Conservation (phyloP, 2,888 invertebrate genomes). For the Resseliella maxima region DNA sequence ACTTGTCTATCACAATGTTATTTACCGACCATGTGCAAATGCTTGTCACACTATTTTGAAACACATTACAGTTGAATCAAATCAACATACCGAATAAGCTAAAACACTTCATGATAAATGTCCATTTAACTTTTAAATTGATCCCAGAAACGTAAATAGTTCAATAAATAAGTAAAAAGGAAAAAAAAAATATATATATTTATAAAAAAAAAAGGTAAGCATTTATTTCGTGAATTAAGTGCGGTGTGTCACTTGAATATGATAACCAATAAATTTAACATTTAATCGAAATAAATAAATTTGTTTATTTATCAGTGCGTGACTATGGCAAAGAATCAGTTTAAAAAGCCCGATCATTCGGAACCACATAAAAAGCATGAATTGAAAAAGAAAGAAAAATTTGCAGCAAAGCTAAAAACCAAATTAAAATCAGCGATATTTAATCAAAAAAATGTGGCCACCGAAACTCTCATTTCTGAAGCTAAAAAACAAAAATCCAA, state of each 20-base stretch:
- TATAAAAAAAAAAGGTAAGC: not conserved
- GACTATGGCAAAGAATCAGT: conserved; percentile 1
- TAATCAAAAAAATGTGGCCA: not conserved
- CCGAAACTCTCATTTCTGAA: not conserved
- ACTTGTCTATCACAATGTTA: conserved; percentile 34
- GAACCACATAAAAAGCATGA: not conserved
- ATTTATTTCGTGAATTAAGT: not conserved
- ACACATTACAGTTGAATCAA: conserved; percentile 40
- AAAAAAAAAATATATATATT: too few species aligned
- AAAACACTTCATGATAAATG: not conserved
- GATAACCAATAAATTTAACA: not conserved
- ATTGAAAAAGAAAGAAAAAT: not conserved
- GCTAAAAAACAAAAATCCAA: not conserved
- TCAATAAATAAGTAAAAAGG: too few species aligned
- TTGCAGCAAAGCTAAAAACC: not conserved
- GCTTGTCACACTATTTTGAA: conserved; percentile 10
- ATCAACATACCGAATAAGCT: too few species aligned
- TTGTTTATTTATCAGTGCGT: not conserved
- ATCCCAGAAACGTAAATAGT: too few species aligned
- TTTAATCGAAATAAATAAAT: not conserved
- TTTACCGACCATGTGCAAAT: conserved; percentile 51
- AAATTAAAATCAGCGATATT: conserved; percentile 26
- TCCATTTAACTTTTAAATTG: too few species aligned
- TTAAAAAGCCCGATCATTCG: not conserved
- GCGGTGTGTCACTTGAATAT: not conserved